Base-by-base conservation (phyloP, 2,113 vertebrate genomes). In the Synodontis membranacea region DNA sequence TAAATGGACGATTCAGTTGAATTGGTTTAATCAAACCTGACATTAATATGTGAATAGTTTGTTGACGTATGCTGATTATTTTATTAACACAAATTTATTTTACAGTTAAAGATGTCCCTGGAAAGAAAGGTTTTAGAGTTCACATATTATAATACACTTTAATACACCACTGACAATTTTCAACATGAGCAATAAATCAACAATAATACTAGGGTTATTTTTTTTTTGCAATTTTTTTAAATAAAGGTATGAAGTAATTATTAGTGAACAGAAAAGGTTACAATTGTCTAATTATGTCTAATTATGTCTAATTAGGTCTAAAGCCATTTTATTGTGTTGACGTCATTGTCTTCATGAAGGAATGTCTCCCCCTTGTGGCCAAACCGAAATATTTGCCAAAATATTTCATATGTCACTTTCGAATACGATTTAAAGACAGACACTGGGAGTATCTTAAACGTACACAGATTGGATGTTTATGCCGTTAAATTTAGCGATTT, bases 321-420 rank as follows among this genome's bases (percentile, higher is more conserved):
- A 75, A 28, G 42, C 14, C 0, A 74, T 74, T 74, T 28, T 5
- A 74, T 28, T 44, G 70, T 44, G 2, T 21, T 21, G 54, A 52
- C 17, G 17, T n/a, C 15, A 34, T 37, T 37, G 31, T 34, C 17
- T 11, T 19, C n/a, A 54, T 81, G 17, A 72, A 50, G 72, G 68
- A 87, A 85, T 89, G 31, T 64, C 64, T 54, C 79, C 86, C 83
- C 46, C 86, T 74, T 52, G 88, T 85, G 88, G 83, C 34, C 6
- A 50, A 34, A 23, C 62, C n/a, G 56, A 48, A 83, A 66, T 66
- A 83, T 23, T 48, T 25, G 31, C 50, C n/a, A 31, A 19, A 78
- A n/a, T n/a, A n/a, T n/a, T n/a, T n/a, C n/a, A n/a, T n/a, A n/a
- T n/a, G n/a, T n/a, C n/a, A 42, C 5, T 37, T 70, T 21, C 37